Percentiles rank a stretch among this genome's conserved stretches.
phyloP scores from a whole-genome alignment of 2,797 vertebrate species.

The Ispidina lecontei region DNA sequence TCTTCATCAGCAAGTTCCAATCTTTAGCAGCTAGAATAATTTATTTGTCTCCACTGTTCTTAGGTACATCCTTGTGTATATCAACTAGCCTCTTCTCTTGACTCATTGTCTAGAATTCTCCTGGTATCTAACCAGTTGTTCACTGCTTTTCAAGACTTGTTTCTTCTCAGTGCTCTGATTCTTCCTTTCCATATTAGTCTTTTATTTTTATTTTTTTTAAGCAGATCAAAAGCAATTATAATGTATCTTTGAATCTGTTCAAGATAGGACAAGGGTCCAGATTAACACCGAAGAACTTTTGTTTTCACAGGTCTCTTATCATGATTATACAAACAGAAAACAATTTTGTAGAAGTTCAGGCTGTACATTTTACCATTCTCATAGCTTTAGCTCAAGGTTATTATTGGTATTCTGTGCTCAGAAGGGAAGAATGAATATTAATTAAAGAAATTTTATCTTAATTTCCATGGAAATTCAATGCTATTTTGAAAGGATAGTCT shows the following conservation, averaged over 20 bases:
- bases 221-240: constrained; percentile 11
- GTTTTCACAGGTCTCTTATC: constrained; percentile 24
- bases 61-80: constrained; percentile 30
- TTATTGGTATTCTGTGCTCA: neutral
- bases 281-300: constrained; percentile 24
- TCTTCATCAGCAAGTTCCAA: constrained; percentile 29
- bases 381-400: constrained; percentile 1
- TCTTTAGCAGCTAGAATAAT: constrained; percentile 46
- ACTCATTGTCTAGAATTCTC: constrained; percentile 41
- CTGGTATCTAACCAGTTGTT: neutral
- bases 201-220: neutral
- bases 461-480: constrained; percentile 28
- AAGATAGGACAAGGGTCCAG: neutral
- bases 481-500: constrained; percentile 38
- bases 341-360: constrained; percentile 31
- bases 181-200: neutral
- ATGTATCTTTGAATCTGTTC: neutral
- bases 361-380: constrained; percentile 4
- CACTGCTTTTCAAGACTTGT: neutral
- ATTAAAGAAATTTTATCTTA: constrained; percentile 7
- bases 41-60: constrained; percentile 53
- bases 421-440: constrained; percentile 14
- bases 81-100: constrained; percentile 6
- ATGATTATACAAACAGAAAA: constrained; percentile 19
- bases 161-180: neutral